Percentiles rank a stretch among this genome's conserved stretches.
These are phyloP conservation scores for Leptopterna dolabrata DNA, from an alignment of 2,888 invertebrate species.

Conservation along the genomic window DNA sequence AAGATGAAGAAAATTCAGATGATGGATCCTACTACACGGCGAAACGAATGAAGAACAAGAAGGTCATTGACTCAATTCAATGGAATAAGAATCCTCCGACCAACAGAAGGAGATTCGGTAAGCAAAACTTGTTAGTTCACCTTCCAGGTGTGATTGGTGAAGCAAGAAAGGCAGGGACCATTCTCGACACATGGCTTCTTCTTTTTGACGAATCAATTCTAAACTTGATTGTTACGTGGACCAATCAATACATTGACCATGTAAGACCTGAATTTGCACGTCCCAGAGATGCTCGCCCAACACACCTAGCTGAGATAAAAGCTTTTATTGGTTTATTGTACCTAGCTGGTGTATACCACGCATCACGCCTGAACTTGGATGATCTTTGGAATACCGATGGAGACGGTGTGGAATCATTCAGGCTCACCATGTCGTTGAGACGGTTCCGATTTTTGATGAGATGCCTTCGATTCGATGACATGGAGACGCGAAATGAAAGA, in stretches of 20 bases:
- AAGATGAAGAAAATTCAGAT: constrained; percentile 17
- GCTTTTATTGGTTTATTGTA: constrained; percentile 41
- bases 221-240: constrained; percentile 24
- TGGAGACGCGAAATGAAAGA: constrained; percentile 12
- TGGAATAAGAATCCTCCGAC: constrained; percentile 10
- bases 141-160: constrained; percentile 37
- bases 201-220: constrained; percentile 30
- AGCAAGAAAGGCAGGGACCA: constrained; percentile 16
- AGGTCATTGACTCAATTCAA: constrained; percentile 1
- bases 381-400: constrained; percentile 32
- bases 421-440: constrained; percentile 28
- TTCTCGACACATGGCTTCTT: constrained; percentile 29
- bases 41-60: constrained; percentile 1
- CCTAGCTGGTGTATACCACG: constrained; percentile 32
- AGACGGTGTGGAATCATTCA: constrained; percentile 17
- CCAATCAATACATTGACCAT: constrained; percentile 33
- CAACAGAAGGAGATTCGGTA: constrained; percentile 11
- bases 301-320: constrained; percentile 23
- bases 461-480: constrained; percentile 51
- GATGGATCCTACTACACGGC: not conserved
- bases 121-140: constrained; percentile 31
- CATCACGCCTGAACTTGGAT: constrained; percentile 23
- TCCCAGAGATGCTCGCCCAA: constrained; percentile 15
- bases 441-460: constrained; percentile 35
- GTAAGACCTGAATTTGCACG: constrained; percentile 8